phyloP scores from a whole-genome alignment of 2,888 invertebrate species.

The Melieria crassipennis region DNA sequence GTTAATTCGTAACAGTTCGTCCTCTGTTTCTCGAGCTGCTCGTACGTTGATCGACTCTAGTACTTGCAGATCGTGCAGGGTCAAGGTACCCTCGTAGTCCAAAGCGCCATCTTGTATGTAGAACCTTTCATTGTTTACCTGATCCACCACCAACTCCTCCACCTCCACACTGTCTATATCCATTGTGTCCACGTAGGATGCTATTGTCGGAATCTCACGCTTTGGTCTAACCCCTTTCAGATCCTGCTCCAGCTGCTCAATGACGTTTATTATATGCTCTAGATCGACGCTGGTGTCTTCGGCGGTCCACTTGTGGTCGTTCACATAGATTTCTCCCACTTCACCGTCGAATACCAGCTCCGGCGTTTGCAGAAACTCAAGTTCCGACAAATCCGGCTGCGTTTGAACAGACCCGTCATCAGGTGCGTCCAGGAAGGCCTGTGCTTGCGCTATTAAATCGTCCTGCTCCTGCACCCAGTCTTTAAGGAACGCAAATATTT shows the following conservation, averaged over 20 bases:
- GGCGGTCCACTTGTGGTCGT: conserved; percentile 53
- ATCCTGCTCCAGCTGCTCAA: conserved; percentile 49
- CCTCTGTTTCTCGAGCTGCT: conserved; percentile 11
- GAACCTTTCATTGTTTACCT: conserved; percentile 56
- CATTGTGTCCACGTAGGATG: conserved; percentile 47
- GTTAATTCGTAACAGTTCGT: conserved; percentile 43
- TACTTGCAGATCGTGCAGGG: conserved; percentile 49
- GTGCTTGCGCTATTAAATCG: conserved; percentile 46
- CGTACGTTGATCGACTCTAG: conserved; percentile 24
- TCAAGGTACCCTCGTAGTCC: conserved; percentile 51
- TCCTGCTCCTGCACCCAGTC: conserved; percentile 57
- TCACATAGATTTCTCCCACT: conserved; percentile 52
- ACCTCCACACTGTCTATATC: conserved; percentile 52
- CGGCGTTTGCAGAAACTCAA: conserved; percentile 47
- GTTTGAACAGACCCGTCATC: not conserved
- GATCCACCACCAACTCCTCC: conserved; percentile 54
- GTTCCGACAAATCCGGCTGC: conserved; percentile 24
- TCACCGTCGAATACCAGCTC: conserved; percentile 51
- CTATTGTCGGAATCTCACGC: conserved; percentile 39
- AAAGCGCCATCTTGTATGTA: conserved; percentile 54
- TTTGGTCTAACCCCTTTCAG: conserved; percentile 34
- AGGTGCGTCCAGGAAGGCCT: conserved; percentile 37
- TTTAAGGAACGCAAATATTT: conserved; percentile 53
- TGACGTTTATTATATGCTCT: conserved; percentile 47
- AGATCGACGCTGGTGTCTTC: conserved; percentile 53